Base-by-base conservation (phyloP, 2,888 invertebrate genomes). In the Dinocampus coccinellae region DNA sequence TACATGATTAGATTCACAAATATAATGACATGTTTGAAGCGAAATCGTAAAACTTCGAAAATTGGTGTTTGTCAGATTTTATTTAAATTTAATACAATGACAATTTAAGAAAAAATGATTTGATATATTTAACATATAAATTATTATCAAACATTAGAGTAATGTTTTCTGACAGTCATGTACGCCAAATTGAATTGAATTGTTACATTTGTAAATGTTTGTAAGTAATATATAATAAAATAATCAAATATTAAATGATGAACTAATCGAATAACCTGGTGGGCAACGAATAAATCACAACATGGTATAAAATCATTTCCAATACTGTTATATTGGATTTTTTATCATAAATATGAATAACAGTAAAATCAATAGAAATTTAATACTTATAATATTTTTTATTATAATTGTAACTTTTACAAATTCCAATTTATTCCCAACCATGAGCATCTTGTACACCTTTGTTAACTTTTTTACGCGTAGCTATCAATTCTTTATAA, bases 401-500 rank as follows among this genome's bases (percentile, higher is more conserved):
- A 39, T 57, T 62, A 29, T 62, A 66, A 64, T 52, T 66, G 70
- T 65, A 69, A 34, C 22, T 68, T 34, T 36, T 20, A 34, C 16
- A 57, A 20, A 10, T 13, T 39, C 22, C 22, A 66, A 75, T 75
- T 75, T 83, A 83, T 74, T 83, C 85, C 2, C 88, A 76, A 4
- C 93, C 94, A 81, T 94, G 94, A 0, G 94, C 93, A 77, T 90
- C 90, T 82, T 90, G 90, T 72, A 94, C 84, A n/a, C 92, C 92
- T 22, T 90, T 87, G 73, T 90, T 90, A 0, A 93, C 83, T 69
- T 91, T 90, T 42, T 90, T 85, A 70, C 90, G 88, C 76, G 92
- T 91, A 52, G 90, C 90, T 76, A 90, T 90, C n/a, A 91, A 80
- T 82, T 94, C 93, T 79, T 91, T 91, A 78, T 92, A 92, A 4